phyloP scores from a whole-genome alignment of 1,140 invertebrate species.

The Drosophila pallidifrons region DNA sequence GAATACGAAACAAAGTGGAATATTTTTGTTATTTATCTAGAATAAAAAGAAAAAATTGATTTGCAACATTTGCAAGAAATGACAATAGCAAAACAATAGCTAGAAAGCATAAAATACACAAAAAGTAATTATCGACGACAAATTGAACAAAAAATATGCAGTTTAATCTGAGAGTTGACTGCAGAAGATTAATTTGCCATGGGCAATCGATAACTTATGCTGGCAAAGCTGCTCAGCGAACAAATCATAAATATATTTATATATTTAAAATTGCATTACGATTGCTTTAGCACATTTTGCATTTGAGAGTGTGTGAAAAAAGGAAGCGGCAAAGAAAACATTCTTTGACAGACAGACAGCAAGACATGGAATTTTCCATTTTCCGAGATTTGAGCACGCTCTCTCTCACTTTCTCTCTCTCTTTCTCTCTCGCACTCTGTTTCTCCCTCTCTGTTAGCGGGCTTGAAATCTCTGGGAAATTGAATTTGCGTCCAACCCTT shows the following conservation, averaged over 20 bases:
- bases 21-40: no score
- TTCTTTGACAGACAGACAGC: background rate
- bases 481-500: slow-evolving; percentile 40
- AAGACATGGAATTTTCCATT: slow-evolving; percentile 17
- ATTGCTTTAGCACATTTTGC: background rate
- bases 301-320: background rate
- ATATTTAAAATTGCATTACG: slow-evolving; percentile 25
- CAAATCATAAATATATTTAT: no score
- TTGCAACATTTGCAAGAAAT: no score
- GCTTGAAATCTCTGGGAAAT: slow-evolving; percentile 36
- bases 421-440: background rate
- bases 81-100: no score
- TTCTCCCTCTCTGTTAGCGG: background rate
- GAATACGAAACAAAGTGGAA: no score
- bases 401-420: background rate
- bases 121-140: no score
- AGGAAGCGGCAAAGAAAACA: background rate
- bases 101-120: no score
- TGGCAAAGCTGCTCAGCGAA: background rate
- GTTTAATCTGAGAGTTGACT: no score
- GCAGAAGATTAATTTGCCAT: no score
- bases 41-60: no score
- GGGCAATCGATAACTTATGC: no score
- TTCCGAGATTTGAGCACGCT: background rate
- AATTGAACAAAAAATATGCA: no score